These are phyloP conservation scores for Campoplex capitator DNA, from an alignment of 2,888 invertebrate species.

Conservation along the genomic window DNA sequence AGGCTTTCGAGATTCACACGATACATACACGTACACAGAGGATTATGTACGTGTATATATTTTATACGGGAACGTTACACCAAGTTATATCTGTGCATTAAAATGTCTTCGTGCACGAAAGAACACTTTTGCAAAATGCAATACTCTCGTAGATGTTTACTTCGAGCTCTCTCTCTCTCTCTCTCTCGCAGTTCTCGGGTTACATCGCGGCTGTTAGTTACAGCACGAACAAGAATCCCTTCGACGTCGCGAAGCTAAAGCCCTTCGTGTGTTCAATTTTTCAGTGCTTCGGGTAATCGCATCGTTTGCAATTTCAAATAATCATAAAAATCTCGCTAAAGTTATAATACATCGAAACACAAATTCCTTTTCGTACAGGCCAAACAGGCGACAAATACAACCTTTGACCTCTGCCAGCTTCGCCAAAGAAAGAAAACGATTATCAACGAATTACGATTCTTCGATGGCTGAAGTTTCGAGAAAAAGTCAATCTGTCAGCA, in stretches of 20 bases:
- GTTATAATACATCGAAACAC: slow-evolving; percentile 27
- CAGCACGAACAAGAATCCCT: slow-evolving; percentile 51
- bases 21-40: not conserved
- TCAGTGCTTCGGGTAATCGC: slow-evolving; percentile 27
- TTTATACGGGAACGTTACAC: slow-evolving; percentile 17
- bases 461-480: not conserved
- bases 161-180: not conserved
- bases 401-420: not conserved
- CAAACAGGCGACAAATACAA: not conserved
- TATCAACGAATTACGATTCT: not conserved
- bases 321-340: not conserved
- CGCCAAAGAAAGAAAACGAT: not conserved
- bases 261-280: slow-evolving; percentile 51
- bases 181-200: slow-evolving; percentile 35
- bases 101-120: slow-evolving; percentile 41
- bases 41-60: not conserved
- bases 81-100: slow-evolving; percentile 44
- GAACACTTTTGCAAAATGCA: slow-evolving; percentile 48
- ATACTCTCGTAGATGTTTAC: slow-evolving; percentile 38
- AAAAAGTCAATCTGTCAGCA: no score
- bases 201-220: slow-evolving; percentile 37
- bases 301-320: slow-evolving; percentile 19
- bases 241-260: slow-evolving; percentile 41
- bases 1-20: slow-evolving; percentile 14
- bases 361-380: slow-evolving; percentile 31